Base-by-base conservation (phyloP, 2,888 invertebrate species). In the Cataglyphis livida region DNA sequence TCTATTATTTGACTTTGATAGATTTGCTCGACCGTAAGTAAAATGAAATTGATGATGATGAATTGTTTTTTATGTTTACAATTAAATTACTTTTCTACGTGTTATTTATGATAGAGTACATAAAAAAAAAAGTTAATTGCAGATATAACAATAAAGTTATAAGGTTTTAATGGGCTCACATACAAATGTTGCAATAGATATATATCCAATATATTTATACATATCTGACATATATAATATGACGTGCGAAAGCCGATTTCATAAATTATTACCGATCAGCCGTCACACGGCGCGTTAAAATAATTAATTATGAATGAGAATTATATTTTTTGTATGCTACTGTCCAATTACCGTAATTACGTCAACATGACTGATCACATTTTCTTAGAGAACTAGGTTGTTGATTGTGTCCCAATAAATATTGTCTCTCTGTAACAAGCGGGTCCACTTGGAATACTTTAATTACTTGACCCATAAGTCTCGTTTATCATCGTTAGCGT, bases 401-500 rank as follows among this genome's bases (percentile, higher is more conserved):
- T 21, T 82, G 70, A 87, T 84, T 70, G 78, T 76, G 83, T 82
- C 25, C 78, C 84, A 87, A 87, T 89, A 89, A 88, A 89, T 89
- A 90, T 57, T 76, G 32, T 85, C 82, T 75, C 38, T 54, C 12
- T 68, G n/a, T 38, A 38, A 68, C 51, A 79, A 79, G 82, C 81
- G 61, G 84, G 82, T 81, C 83, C 85, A 88, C 86, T 90, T 86
- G 74, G 88, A 90, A 90, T 91, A 88, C 87, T 91, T 91, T 91
- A 91, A 91, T 91, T 91, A 89, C 84, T 89, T 84, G 83, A 65
- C 44, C 87, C 82, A 86, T 90, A 90, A 89, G 83, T 81, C 87
- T 91, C 90, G 87, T 91, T 91, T 86, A 90, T 91, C 91, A 91
- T 91, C 86, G 89, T 91, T 91, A 91, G 81, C 59, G 79, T 68